Percentiles rank a stretch among this genome's conserved stretches.
Conservation (phyloP, 2,888 invertebrate genomes). For the Acanthosepion lycidas region DNA sequence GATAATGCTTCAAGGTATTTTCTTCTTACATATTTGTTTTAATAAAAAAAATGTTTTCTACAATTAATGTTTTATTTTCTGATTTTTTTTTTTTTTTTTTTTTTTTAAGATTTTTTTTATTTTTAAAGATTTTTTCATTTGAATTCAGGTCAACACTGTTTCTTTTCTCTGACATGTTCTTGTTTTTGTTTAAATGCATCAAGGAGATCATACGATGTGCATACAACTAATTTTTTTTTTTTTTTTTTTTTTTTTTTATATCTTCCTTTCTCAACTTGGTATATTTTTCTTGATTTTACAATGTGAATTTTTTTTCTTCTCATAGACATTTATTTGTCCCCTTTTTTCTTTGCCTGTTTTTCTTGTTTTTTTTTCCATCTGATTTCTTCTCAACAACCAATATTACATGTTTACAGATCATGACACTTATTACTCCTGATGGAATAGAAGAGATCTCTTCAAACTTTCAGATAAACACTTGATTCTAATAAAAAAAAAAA, state of each 20-base stretch:
- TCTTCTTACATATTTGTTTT: too few species aligned
- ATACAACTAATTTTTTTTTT: not conserved
- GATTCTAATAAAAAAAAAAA: not conserved
- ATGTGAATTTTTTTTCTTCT: not conserved
- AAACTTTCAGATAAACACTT: slow-evolving; percentile 33
- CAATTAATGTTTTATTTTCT: not conserved
- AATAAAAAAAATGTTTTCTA: too few species aligned
- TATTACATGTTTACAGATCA: not conserved
- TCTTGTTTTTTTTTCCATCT: not conserved
- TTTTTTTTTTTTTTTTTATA: not conserved
- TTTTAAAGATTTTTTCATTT: not conserved
- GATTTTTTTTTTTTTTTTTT: too few species aligned
- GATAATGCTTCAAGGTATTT: not conserved
- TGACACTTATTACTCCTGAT: not conserved
- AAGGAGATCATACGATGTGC: not conserved
- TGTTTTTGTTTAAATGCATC: not conserved
- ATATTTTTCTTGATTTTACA: not conserved
- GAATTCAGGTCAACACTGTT: not conserved
- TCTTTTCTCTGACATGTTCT: not conserved
- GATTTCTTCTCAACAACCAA: not conserved
- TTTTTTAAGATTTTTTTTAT: too few species aligned
- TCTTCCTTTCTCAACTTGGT: not conserved
- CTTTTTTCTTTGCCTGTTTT: not conserved
- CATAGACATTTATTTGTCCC: not conserved
- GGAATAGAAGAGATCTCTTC: not conserved